Conservation (phyloP, 2,797 vertebrate species). For the Monodelphis domestica region DNA sequence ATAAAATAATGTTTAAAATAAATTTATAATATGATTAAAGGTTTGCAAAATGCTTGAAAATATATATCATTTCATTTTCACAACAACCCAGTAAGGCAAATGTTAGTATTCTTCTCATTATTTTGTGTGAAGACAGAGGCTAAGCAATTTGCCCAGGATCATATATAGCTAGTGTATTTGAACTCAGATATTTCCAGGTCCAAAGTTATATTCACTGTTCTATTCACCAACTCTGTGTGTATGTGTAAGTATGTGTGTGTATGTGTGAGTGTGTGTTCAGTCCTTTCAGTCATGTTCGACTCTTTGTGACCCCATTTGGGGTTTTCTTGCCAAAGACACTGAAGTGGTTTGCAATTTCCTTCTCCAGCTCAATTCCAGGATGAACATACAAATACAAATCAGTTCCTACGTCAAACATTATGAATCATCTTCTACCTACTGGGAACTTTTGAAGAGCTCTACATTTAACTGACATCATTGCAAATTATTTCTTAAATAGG, state of each 20-base stretch:
- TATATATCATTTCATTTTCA: background rate
- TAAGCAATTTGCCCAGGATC: background rate
- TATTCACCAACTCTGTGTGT: too few species aligned
- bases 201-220: background rate
- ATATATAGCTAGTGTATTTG: background rate
- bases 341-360: too few species aligned
- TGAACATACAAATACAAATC: constrained; percentile 57
- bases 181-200: background rate
- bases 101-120: background rate
- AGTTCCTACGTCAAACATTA: constrained; percentile 58
- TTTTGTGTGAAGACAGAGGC: background rate
- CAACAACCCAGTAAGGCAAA: background rate
- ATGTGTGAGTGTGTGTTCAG: too few species aligned
- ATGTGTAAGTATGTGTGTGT: too few species aligned
- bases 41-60: background rate
- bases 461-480: constrained; percentile 59
- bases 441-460: constrained; percentile 60
- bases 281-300: too few species aligned
- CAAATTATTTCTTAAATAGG: constrained; percentile 77
- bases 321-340: too few species aligned
- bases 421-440: constrained; percentile 63
- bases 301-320: too few species aligned
- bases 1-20: too few species aligned
- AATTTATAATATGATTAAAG: background rate
- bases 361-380: too few species aligned